Conservation (phyloP, 2,113 vertebrate genomes). For the Dipodomys spectabilis region DNA sequence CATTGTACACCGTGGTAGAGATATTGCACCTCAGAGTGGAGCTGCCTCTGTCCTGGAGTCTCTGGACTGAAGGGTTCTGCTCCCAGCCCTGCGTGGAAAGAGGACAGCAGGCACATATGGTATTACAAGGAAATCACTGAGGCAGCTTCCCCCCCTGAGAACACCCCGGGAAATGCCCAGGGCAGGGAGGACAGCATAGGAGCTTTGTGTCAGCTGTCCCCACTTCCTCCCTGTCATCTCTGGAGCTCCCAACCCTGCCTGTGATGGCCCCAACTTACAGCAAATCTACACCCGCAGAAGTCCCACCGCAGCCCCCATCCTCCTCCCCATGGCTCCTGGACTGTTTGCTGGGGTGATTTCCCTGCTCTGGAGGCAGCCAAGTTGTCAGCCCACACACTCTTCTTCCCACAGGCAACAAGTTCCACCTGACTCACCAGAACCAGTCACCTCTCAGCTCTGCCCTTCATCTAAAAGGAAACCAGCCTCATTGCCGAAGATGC, state of each 20-base stretch:
- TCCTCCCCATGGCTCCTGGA: not conserved
- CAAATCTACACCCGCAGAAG: slow-evolving; percentile 40
- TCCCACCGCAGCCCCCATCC: not conserved
- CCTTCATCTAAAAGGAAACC: not conserved
- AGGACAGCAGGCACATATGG: not conserved
- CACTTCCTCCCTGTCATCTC: too few relatives aligned
- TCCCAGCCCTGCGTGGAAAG: slow-evolving; percentile 54
- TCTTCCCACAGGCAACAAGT: not conserved
- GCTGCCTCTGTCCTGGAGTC: not conserved
- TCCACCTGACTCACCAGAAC: not conserved
- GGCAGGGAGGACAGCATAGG: not conserved
- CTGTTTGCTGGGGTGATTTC: fast-evolving
- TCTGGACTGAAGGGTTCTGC: slow-evolving; percentile 9
- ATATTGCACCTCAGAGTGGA: slow-evolving; percentile 1
- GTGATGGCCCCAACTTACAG: slow-evolving; percentile 44
- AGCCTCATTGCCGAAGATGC: not conserved
- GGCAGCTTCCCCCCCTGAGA: not conserved
- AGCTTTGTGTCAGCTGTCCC: not conserved
- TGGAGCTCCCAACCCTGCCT: not conserved
- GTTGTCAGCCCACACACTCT: not conserved
- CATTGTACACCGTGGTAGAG: fast-evolving
- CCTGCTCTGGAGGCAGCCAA: not conserved
- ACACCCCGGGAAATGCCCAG: not conserved
- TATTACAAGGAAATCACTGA: not conserved
- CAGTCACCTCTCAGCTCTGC: not conserved